These are phyloP conservation scores for Pseudopleuronectes americanus DNA, from an alignment of 2,797 vertebrate species.

Conservation along the genomic window DNA sequence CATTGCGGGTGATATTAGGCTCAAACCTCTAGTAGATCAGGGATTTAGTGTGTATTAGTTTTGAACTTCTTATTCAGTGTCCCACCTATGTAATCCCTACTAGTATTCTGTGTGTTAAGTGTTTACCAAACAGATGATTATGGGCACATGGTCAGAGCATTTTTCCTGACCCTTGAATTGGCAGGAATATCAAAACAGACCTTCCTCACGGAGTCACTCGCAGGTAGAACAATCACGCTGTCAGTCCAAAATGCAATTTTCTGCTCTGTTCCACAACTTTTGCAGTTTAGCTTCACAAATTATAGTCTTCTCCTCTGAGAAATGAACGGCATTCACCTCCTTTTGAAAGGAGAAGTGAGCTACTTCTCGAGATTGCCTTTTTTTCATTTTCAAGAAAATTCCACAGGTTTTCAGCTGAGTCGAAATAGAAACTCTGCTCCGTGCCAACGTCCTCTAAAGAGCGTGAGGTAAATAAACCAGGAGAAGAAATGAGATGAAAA, in stretches of 20 bases:
- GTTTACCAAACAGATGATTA: neutral
- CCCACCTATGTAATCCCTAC: neutral
- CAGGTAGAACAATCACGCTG: constrained; percentile 9
- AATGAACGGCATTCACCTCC: neutral
- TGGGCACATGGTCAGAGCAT: neutral
- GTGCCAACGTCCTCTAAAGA: constrained; percentile 6
- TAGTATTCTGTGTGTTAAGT: neutral
- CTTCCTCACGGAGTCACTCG: neutral
- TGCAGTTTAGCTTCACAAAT: constrained; percentile 7
- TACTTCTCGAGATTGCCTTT: neutral
- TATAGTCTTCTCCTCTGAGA: neutral
- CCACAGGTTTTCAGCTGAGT: constrained; percentile 5
- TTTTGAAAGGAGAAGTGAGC: constrained; percentile 7
- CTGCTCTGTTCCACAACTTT: neutral
- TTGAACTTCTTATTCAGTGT: neutral
- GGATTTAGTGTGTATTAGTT: neutral
- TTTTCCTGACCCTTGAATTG: constrained; percentile 5
- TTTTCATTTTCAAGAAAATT: constrained; percentile 3
- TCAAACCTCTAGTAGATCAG: too few species aligned
- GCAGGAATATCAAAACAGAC: neutral
- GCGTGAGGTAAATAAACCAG: constrained; percentile 6
- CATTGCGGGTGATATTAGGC: too few species aligned
- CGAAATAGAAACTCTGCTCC: neutral
- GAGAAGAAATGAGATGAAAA: neutral
- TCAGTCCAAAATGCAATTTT: constrained; percentile 11